Percentiles rank a stretch among this genome's conserved stretches.
These are phyloP conservation scores for Poeciliopsis turrubarensis DNA, from an alignment of 2,113 vertebrate genomes.

Conservation along the genomic window DNA sequence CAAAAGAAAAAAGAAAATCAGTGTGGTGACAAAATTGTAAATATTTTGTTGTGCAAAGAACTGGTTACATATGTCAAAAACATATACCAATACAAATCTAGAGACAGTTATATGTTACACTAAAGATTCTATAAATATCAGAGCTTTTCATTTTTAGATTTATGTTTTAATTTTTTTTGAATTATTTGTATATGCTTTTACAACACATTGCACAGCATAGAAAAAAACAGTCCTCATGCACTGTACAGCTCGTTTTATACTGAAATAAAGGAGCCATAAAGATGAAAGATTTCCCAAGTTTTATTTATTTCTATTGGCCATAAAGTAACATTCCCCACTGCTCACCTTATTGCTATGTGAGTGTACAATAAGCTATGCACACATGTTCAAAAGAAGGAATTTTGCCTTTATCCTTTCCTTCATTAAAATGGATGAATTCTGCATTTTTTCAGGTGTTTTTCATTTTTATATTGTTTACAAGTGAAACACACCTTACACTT, in stretches of 20 bases:
- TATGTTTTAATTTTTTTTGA: too few relatives aligned
- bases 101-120: too few relatives aligned
- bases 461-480: too few relatives aligned
- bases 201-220: too few relatives aligned
- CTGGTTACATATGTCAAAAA: neutral
- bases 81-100: neutral
- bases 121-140: too few relatives aligned
- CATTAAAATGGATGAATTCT: neutral
- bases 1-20: neutral
- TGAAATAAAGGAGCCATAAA: neutral
- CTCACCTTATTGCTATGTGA: neutral
- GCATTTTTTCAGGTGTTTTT: too few relatives aligned
- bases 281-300: neutral
- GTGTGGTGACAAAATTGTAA: neutral
- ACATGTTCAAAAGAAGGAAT: neutral
- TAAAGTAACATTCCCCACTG: neutral
- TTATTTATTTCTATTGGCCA: neutral
- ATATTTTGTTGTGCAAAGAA: neutral
- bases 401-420: neutral
- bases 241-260: too few relatives aligned
- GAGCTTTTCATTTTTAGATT: neutral
- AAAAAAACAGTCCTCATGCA: too few relatives aligned
- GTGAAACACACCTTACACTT: too few relatives aligned
- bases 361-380: neutral
- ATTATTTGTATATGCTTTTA: too few relatives aligned